These are phyloP conservation scores for Sarcophilus harrisii DNA, from an alignment of 2,797 vertebrate genomes.

Conservation along the genomic window DNA sequence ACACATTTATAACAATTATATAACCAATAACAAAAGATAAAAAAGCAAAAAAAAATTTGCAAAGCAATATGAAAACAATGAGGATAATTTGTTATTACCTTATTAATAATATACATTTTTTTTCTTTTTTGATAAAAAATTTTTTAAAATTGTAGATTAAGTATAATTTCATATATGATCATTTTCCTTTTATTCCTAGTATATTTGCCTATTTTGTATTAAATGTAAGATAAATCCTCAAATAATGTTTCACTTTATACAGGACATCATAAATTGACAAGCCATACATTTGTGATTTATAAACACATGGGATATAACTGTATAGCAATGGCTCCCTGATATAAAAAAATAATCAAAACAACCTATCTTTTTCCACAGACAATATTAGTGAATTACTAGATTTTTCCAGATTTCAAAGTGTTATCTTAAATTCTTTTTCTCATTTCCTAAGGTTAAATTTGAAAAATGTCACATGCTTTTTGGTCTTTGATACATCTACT, in stretches of 20 bases:
- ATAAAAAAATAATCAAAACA: neutral
- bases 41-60: neutral
- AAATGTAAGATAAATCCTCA: neutral
- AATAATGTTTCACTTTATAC: neutral
- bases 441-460: neutral
- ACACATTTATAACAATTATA: neutral
- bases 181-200: neutral
- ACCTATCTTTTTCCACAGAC: neutral
- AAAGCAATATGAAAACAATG: neutral
- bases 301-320: neutral
- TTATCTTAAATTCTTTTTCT: neutral
- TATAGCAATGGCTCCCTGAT: neutral
- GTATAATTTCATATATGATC: neutral
- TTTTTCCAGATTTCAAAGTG: neutral
- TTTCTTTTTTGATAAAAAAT: neutral
- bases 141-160: neutral
- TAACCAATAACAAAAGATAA: neutral
- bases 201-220: neutral
- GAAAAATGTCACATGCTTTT: constrained; percentile 21
- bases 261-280: neutral
- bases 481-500: neutral
- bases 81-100: neutral
- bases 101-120: neutral
- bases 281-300: neutral
- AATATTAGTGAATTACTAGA: neutral